Evolutionary conservation across 2,888 invertebrate species (phyloP), one percentile per base, ranked within the genome.

Genomic region (Omphaloscelis lunosa): DNA sequence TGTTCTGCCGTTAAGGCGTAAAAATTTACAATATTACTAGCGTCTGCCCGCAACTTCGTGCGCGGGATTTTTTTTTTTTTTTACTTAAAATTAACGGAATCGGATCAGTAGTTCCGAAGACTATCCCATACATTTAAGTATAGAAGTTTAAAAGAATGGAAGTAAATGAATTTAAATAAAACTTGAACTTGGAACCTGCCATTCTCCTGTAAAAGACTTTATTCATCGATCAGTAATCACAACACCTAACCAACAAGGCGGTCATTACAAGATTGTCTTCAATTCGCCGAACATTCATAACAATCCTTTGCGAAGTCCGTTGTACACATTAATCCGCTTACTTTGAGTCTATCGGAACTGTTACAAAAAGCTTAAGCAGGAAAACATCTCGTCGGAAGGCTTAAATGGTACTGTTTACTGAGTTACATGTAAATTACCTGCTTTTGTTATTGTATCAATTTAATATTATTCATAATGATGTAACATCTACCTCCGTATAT

Each of bases 301-400:
- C 71, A 82, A 75, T 71, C 53, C 39, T 56, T 79, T 61, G 68
- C 39, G 61, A 65, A 72, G 79, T 72, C 69, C 83, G n/a, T 61
- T 72, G 4, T 41, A 72, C 11, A 69, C 48, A 23, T 58, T 65
- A 84, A 82, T 75, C 85, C 68, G 68, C 48, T 84, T 82, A 80
- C 75, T 82, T 65, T 71, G 56, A 41, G 56, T 69, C 75, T 84
- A 65, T 80, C 27, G 45, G 75, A 84, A 80, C 34, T 69, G 48
- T 67, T 53, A 68, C 80, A 80, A 75, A 81, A 80, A 61, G 70
- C 70, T 74, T 71, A 68, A 72, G 65, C 34, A 48, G 66, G 59
- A 53, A 70, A 73, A 51, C 15, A 34, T 63, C 45, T 73, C 59
- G 20, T 56, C 41, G 29, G 39, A 27, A 65, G 48, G 48, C 65